These are phyloP conservation scores for Cydia splendana DNA, from an alignment of 1,140 invertebrate species.

Conservation along the genomic window DNA sequence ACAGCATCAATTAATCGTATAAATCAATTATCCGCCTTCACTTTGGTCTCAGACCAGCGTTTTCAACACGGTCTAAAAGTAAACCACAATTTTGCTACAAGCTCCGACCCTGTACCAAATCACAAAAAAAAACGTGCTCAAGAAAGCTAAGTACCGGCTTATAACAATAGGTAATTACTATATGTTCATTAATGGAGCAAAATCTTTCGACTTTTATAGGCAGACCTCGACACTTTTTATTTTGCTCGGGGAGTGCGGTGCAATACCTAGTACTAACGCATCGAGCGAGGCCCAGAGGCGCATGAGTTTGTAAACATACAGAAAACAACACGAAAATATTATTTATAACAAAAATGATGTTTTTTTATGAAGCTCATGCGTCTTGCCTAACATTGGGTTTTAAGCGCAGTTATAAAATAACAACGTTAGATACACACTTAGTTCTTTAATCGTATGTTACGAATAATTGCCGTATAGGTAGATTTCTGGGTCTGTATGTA, in stretches of 20 bases:
- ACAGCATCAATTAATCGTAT: constrained; percentile 24
- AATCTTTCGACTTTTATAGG: not conserved
- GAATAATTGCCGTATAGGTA: too few relatives aligned
- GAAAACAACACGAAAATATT: constrained; percentile 7
- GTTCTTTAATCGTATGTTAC: too few relatives aligned
- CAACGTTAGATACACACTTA: not conserved
- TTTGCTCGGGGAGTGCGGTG: not conserved
- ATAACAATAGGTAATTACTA: not conserved
- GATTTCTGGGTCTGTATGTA: too few relatives aligned
- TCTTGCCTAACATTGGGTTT: not conserved
- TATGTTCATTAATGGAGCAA: constrained; percentile 6
- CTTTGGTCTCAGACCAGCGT: constrained; percentile 12
- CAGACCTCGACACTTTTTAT: not conserved
- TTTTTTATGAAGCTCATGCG: not conserved
- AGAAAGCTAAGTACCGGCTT: not conserved
- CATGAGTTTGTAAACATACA: not conserved
- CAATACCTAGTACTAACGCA: not conserved
- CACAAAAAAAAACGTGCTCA: not conserved
- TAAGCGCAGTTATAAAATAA: not conserved
- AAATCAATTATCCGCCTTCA: constrained; percentile 25
- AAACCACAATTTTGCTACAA: constrained; percentile 1
- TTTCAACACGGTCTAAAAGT: constrained; percentile 7
- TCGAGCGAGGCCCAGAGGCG: not conserved
- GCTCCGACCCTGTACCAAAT: constrained; percentile 17
- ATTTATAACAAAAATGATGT: not conserved